Base-by-base conservation (phyloP, 1,140 invertebrate genomes). In the Brachionus calyciflorus region DNA sequence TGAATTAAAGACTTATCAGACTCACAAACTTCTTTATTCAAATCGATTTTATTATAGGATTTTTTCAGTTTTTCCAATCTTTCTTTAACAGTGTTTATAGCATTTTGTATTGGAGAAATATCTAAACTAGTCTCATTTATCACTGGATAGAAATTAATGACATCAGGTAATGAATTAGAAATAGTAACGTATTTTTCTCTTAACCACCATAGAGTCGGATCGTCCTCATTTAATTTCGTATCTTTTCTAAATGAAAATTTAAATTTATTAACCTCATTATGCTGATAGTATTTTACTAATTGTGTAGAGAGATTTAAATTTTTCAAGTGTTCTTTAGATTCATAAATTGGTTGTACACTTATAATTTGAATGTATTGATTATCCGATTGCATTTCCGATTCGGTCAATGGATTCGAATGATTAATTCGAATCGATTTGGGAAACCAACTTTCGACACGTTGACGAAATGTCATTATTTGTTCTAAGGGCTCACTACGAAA, bases 391-490 rank as follows among this genome's bases (percentile, higher is more conserved):
- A 17, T 30, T 14, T 73, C 69, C 14, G 10, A 14, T 17, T 73
- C 12, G 10, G 24, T 51, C 10, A 41, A n/a, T 12, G 46, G 69
- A 24, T 73, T 51, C 19, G 69, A 73, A 26, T 73, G 69, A 12
- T 44, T 33, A 40, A 73, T 73, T 28, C 69, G 21, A 17, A 21
- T 33, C 12, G 69, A 49, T 40, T 73, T 49, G 4, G 69, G 69
- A 55, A 73, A 73, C 69, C 69, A 73, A 41, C 46, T 51, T 19
- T 73, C 69, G 3, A 73, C 69, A 14, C 46, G 10, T 55, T 73
- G 69, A n/a, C 69, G 28, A 55, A 73, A 73, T 17, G 46, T 73
- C 44, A 73, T 73, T 28, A 73, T 73, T 73, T 73, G 69, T n/a
- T 73, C 69, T 14, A 73, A 17, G 37, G 69, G 69, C 24, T 73